phyloP scores from a whole-genome alignment of 1,140 invertebrate species.

The Daktulosphaira vitifoliae region DNA sequence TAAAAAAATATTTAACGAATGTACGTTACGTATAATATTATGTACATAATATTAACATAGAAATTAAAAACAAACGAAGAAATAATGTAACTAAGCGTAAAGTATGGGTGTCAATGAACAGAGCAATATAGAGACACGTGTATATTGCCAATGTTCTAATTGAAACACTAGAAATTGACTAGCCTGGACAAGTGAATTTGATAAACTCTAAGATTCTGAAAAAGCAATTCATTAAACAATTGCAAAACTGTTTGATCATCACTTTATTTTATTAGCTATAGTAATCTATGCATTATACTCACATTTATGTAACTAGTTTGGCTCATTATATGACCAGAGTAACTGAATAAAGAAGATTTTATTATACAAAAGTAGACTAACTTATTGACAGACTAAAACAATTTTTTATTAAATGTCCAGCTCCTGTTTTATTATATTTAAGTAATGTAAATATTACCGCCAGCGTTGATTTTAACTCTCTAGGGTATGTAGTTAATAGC shows the following conservation, averaged over 20 bases:
- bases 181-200: not conserved
- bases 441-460: too few relatives aligned
- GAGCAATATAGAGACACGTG: not conserved
- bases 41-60: not conserved
- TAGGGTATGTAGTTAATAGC: too few relatives aligned
- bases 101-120: not conserved
- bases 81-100: not conserved
- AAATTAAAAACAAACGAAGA: not conserved
- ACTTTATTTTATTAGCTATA: too few relatives aligned
- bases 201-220: not conserved
- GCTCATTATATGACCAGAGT: too few relatives aligned
- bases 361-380: too few relatives aligned
- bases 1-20: not conserved
- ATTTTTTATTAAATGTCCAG: too few relatives aligned
- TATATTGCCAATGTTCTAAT: not conserved
- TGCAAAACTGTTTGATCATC: conserved; percentile 1
- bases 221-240: not conserved
- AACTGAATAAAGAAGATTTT: too few relatives aligned
- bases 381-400: too few relatives aligned
- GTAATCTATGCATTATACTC: too few relatives aligned
- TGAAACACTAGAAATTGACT: not conserved
- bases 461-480: too few relatives aligned
- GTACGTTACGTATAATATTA: not conserved
- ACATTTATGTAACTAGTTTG: too few relatives aligned
- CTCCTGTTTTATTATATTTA: too few relatives aligned